Evolutionary conservation across 1,140 invertebrate genomes (phyloP).

Genomic region (Drosophila willistoni): DNA sequence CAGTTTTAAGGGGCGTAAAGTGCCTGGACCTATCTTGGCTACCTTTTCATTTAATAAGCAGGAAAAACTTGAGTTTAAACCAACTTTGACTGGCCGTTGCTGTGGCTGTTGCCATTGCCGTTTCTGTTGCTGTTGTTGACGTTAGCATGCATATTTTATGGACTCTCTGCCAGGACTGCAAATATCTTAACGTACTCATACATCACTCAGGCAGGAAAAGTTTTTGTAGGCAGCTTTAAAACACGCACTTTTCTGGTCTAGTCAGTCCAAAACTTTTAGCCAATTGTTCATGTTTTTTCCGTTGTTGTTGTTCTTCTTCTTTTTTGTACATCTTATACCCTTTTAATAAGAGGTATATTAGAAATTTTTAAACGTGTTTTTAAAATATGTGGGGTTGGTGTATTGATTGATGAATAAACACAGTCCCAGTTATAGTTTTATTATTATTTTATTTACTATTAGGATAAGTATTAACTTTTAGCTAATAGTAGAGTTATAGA

Average conservation of each 20-base stretch:
- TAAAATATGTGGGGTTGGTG: too few relatives aligned
- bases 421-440: too few relatives aligned
- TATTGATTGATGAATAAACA: too few relatives aligned
- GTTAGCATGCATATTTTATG: conserved; percentile 17
- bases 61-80: conserved; percentile 19
- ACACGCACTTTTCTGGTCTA: conserved; percentile 31
- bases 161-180: not conserved
- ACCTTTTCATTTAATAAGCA: conserved; percentile 55
- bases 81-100: conserved; percentile 3
- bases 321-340: not conserved
- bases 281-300: not conserved
- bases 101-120: not conserved
- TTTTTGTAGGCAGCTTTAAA: conserved; percentile 31
- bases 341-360: not conserved
- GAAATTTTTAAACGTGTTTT: not conserved
- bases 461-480: too few relatives aligned
- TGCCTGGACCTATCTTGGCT: conserved; percentile 38
- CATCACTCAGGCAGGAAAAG: not conserved
- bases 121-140: not conserved
- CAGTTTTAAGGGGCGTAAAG: conserved; percentile 40
- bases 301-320: not conserved
- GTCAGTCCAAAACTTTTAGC: conserved; percentile 19
- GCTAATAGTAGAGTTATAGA: too few relatives aligned
- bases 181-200: conserved; percentile 3
- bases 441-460: too few relatives aligned